Evolutionary conservation across 2,888 invertebrate species (phyloP).

Genomic region (Amphipoea lucens): DNA sequence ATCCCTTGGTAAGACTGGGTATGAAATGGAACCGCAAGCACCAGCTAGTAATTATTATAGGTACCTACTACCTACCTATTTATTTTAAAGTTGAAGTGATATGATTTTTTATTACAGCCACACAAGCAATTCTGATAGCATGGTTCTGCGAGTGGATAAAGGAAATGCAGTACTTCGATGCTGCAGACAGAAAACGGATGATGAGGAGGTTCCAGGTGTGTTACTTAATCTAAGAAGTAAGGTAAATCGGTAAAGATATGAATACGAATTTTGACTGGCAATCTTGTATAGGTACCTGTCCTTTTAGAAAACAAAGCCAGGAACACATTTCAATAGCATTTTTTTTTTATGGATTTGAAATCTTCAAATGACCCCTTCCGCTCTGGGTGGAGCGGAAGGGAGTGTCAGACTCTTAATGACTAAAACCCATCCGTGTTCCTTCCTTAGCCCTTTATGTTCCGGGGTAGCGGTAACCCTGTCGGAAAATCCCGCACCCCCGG

Average conservation of each 20-base stretch:
- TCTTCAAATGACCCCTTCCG: no score
- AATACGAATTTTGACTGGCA: no score
- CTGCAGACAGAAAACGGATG: constrained; percentile 84
- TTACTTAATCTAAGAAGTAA: neutral
- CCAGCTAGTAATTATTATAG: neutral
- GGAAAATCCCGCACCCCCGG: no score
- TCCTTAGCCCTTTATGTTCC: no score
- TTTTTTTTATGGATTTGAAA: no score
- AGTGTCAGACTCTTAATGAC: no score
- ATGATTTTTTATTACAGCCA: constrained; percentile 70
- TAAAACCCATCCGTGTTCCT: no score
- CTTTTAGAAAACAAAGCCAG: no score
- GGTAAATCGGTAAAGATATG: neutral
- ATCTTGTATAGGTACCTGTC: no score
- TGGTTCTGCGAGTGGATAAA: constrained; percentile 90
- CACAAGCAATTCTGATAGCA: constrained; percentile 82
- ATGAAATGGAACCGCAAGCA: neutral
- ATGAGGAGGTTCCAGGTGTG: constrained; percentile 80
- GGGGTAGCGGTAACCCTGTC: no score
- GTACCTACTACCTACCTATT: neutral
- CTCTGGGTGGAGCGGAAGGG: no score
- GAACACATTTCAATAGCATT: no score
- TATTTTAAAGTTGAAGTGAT: neutral
- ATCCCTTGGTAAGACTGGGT: neutral
- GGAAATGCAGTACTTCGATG: constrained; percentile 86